These are phyloP conservation scores for Hylaeus volcanicus DNA, from an alignment of 1,140 invertebrate species.

Conservation along the genomic window DNA sequence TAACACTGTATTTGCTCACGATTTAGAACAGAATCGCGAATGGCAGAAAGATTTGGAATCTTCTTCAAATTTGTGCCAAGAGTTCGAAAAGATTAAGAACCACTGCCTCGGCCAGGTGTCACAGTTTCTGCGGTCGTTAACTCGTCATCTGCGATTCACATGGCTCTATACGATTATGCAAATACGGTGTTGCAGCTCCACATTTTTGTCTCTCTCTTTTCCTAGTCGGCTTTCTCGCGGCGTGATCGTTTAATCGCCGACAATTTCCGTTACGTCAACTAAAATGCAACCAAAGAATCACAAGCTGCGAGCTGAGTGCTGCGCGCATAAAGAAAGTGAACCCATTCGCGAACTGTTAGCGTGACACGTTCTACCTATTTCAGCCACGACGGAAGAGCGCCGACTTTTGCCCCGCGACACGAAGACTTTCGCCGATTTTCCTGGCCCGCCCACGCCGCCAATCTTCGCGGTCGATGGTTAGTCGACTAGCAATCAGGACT, in stretches of 20 bases:
- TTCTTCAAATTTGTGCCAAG: no score
- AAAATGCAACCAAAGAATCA: constrained; percentile 22
- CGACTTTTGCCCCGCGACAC: constrained; percentile 56
- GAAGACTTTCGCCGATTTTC: constrained; percentile 74
- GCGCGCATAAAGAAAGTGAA: constrained; percentile 68
- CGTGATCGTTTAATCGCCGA: background rate
- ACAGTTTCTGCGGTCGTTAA: background rate
- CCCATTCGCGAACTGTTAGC: constrained; percentile 45
- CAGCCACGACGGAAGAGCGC: constrained; percentile 39
- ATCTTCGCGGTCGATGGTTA: background rate
- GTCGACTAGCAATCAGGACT: background rate
- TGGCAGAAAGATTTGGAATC: no score
- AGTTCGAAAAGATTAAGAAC: no score
- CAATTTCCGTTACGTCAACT: constrained; percentile 52
- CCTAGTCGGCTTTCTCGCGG: background rate
- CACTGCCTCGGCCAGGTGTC: no score
- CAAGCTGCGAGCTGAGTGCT: background rate
- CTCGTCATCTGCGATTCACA: background rate
- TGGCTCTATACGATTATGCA: background rate
- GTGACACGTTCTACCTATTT: constrained; percentile 57
- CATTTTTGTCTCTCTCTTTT: constrained; percentile 18
- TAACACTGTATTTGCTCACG: no score
- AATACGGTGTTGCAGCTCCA: constrained; percentile 25
- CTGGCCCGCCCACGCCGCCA: constrained; percentile 15
- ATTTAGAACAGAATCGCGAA: no score